Base-by-base conservation (phyloP, 2,113 vertebrate genomes). In the Rafetus swinhoei region DNA sequence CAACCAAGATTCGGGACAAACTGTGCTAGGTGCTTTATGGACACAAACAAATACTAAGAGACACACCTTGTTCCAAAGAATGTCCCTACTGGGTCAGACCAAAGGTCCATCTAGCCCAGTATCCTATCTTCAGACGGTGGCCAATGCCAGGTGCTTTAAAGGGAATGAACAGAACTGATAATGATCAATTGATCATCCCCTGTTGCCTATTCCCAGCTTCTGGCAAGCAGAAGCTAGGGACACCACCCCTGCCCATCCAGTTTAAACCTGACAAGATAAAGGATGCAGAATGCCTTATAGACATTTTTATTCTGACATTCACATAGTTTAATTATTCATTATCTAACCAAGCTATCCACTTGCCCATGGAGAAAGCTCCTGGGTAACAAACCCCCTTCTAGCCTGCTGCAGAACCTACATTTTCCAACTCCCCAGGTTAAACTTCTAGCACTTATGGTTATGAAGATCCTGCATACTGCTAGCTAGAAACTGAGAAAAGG, bases 341-440 rank as follows among this genome's bases (percentile, higher is more conserved):
- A 50, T 39, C 56, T 39, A 59, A 60, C 50, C 86, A 10, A 4
- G n/a, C 4, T 81, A 13, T 55, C 91, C 93, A 94, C 93, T 90
- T 90, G 81, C 90, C 90, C 95, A 96, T 86, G 93, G 55, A 96
- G 90, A 83, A 88, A 86, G 92, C 45, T 45, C 45, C 45, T 45
- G 45, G 90, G 79, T 90, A 90, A 90, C 77, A 87, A 92, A 90
- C 90, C 21, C 45, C 45, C 45, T 32, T 69, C 90, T 86, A 86
- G 79, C 90, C 92, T 95, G 94, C 92, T 86, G 81, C 74, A 88
- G 80, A 92, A 62, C 83, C 54, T 32, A 2, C 21, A 55, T 84
- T 94, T 83, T 74, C 62, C 6, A n/a, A 16, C 74, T 85, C 35
- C 55, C 85, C 65, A 92, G 86, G 19, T 85, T 54, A 84, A 94